phyloP scores from a whole-genome alignment of 1,140 invertebrate species.

The Amyelois transitella region DNA sequence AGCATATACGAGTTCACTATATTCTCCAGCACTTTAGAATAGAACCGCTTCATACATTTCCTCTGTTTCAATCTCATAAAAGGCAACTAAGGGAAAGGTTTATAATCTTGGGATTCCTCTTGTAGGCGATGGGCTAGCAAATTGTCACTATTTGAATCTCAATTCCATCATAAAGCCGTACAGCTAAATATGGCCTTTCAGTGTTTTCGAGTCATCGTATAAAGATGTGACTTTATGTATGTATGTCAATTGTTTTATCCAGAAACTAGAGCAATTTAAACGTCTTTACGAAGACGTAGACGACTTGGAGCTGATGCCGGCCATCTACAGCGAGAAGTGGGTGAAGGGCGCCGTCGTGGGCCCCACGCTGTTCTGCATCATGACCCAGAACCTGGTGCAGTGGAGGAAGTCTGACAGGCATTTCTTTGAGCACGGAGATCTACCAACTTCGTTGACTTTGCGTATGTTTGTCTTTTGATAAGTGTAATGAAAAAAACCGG shows the following conservation, averaged over 20 bases:
- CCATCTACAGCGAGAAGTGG: conserved; percentile 81
- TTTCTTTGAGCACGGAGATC: conserved; percentile 77
- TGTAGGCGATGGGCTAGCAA: too few relatives aligned
- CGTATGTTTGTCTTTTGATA: neutral
- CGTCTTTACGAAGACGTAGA: conserved; percentile 77
- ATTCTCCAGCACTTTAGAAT: too few relatives aligned
- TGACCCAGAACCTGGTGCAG: conserved; percentile 82
- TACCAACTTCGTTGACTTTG: conserved; percentile 75
- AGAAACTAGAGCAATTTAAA: conserved; percentile 63
- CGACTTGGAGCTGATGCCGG: conserved; percentile 87
- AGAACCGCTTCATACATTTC: too few relatives aligned
- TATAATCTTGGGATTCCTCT: too few relatives aligned
- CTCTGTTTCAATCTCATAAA: too few relatives aligned
- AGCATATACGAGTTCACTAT: too few relatives aligned
- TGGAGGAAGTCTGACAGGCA: conserved; percentile 81
- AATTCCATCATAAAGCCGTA: too few relatives aligned
- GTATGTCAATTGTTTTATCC: neutral
- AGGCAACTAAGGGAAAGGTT: too few relatives aligned
- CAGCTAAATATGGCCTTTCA: too few relatives aligned
- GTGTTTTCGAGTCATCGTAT: too few relatives aligned
- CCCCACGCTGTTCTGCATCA: conserved; percentile 85
- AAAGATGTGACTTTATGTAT: neutral
- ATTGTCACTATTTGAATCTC: too few relatives aligned
- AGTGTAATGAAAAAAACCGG: neutral
- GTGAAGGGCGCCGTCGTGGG: conserved; percentile 80